A percentile compares a stretch with the other conserved stretches of the same genome.
These are phyloP conservation scores for Pyrochroa serraticornis DNA, from an alignment of 2,888 invertebrate genomes.

Conservation along the genomic window DNA sequence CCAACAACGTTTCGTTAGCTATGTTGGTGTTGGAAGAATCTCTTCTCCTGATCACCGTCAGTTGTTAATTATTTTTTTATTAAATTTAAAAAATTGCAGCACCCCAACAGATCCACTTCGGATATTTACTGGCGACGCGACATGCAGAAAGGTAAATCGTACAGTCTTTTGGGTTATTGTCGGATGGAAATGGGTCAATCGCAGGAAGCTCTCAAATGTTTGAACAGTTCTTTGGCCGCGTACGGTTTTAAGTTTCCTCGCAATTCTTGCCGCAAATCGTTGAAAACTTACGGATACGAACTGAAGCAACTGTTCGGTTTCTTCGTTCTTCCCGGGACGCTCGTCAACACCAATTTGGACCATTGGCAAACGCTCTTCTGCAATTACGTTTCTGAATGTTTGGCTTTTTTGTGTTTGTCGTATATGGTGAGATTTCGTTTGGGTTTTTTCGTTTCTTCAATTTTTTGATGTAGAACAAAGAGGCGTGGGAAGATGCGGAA, in stretches of 20 bases:
- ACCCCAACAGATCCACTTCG: not conserved
- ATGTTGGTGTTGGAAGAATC: slow-evolving; percentile 62
- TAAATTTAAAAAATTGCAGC: not conserved
- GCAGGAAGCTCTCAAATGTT: slow-evolving; percentile 52
- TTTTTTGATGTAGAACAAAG: slow-evolving; percentile 28
- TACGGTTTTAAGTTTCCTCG: slow-evolving; percentile 57
- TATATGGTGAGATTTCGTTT: slow-evolving; percentile 52
- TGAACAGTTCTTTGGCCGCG: slow-evolving; percentile 53
- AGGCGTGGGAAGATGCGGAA: slow-evolving; percentile 58
- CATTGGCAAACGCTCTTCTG: slow-evolving; percentile 55
- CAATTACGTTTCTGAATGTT: slow-evolving; percentile 58
- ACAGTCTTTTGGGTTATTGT: slow-evolving; percentile 57
- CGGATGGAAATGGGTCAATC: slow-evolving; percentile 55
- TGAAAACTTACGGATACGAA: slow-evolving; percentile 42
- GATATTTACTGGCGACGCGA: not conserved
- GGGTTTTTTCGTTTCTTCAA: not conserved
- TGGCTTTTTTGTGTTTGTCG: slow-evolving; percentile 55
- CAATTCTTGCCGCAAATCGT: slow-evolving; percentile 40
- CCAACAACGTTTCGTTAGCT: slow-evolving; percentile 64
- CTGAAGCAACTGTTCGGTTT: slow-evolving; percentile 51
- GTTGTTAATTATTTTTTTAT: slow-evolving; percentile 47
- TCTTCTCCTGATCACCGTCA: slow-evolving; percentile 39
- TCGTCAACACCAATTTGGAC: slow-evolving; percentile 40
- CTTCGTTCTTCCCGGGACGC: slow-evolving; percentile 43
- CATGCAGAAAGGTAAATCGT: slow-evolving; percentile 51